Evolutionary conservation across 53 echinoderm and acorn worm genomes (phyloP).

Genomic region (Holothuria scabra): DNA sequence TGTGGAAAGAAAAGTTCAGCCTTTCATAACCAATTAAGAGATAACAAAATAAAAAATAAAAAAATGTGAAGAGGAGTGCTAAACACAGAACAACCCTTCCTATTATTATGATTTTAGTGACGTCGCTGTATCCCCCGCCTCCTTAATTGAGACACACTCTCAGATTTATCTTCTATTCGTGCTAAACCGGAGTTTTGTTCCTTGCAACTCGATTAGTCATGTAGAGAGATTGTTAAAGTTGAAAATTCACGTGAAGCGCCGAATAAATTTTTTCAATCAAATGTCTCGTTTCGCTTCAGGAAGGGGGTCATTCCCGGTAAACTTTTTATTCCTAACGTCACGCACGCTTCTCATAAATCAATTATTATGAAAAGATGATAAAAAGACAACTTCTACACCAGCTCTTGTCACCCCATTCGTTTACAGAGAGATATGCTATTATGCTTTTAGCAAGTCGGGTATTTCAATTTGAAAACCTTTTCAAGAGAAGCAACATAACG

Average conservation of each 20-base stretch:
- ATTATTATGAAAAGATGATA: slow-evolving; percentile 42
- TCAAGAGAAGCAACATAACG: slow-evolving; percentile 8
- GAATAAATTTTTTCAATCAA: not conserved
- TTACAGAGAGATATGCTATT: slow-evolving; percentile 34
- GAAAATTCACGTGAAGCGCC: not conserved
- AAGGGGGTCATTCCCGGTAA: slow-evolving; percentile 32
- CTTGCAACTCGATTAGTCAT: not conserved
- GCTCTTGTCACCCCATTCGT: slow-evolving; percentile 14
- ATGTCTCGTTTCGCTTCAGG: slow-evolving; percentile 26
- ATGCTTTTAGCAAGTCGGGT: slow-evolving; percentile 40
- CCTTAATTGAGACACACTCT: no score
- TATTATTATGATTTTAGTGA: no score
- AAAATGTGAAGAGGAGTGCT: no score
- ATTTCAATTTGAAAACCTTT: slow-evolving; percentile 21
- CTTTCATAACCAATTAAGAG: no score
- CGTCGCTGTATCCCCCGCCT: no score
- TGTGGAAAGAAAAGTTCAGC: no score
- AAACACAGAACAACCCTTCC: no score
- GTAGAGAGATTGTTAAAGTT: not conserved
- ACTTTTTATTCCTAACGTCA: slow-evolving; percentile 6
- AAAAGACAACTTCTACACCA: slow-evolving; percentile 38
- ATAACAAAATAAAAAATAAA: no score
- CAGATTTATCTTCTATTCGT: no score
- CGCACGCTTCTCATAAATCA: slow-evolving; percentile 33
- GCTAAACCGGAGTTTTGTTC: no score